Conservation (phyloP, 1,140 invertebrate genomes). For the Panulirus ornatus region DNA sequence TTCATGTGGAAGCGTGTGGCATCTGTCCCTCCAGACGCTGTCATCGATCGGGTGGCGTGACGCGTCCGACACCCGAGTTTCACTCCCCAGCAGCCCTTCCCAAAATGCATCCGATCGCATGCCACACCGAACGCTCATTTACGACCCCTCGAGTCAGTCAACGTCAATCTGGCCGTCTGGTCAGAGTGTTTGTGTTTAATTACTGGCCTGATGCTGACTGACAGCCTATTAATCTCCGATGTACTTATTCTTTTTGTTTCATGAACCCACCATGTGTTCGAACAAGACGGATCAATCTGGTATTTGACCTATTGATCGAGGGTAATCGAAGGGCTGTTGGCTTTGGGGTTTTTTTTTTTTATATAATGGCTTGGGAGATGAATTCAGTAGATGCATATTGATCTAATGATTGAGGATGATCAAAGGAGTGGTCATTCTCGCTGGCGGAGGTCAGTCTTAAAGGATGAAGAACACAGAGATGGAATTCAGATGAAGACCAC, state of each 20-base stretch:
- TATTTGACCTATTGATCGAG: background rate
- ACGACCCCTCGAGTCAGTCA: background rate
- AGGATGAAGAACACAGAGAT: no score
- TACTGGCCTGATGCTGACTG: background rate
- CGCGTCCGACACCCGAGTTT: background rate
- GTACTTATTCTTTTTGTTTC: background rate
- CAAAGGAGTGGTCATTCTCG: no score
- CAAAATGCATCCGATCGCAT: background rate
- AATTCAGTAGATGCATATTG: background rate
- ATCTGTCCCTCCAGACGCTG: background rate
- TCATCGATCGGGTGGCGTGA: background rate
- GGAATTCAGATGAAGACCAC: no score
- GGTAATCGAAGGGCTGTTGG: background rate
- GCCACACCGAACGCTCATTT: background rate
- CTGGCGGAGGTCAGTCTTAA: no score
- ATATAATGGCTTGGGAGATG: background rate
- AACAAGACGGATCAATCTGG: background rate
- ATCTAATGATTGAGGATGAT: background rate
- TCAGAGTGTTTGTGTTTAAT: constrained; percentile 10
- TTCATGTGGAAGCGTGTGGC: background rate
- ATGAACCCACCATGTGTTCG: no score
- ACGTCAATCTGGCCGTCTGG: background rate
- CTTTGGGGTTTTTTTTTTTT: no score
- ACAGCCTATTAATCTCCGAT: background rate
- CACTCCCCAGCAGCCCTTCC: background rate